Percentiles rank a stretch among this genome's conserved stretches.
Conservation (phyloP, 2,113 vertebrate genomes). For the Corydoras maculifer region DNA sequence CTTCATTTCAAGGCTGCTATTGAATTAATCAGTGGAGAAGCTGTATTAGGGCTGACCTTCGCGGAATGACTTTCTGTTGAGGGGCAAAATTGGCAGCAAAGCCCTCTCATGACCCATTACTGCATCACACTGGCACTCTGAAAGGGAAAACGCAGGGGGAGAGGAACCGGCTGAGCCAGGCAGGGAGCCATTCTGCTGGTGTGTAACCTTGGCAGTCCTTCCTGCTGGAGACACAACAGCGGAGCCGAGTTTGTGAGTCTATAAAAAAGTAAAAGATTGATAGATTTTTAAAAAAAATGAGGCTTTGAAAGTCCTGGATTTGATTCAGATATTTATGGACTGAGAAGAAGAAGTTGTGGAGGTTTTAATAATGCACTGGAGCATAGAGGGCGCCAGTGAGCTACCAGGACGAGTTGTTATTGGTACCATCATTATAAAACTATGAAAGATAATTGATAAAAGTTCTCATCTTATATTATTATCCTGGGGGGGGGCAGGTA, state of each 20-base stretch:
- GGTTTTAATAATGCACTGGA: neutral
- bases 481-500: too few species aligned
- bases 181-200: conserved; percentile 10
- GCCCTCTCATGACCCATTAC: conserved; percentile 41
- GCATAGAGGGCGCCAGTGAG: neutral
- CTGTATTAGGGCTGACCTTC: conserved; percentile 55
- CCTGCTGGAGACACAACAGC: conserved; percentile 1
- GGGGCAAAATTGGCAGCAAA: neutral
- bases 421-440: neutral
- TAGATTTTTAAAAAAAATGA: neutral
- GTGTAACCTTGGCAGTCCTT: conserved; percentile 35
- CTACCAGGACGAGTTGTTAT: neutral
- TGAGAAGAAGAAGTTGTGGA: neutral
- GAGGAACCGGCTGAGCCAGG: conserved; percentile 29
- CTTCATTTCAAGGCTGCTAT: conserved; percentile 64
- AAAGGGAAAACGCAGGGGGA: conserved; percentile 23
- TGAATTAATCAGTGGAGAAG: conserved; percentile 60
- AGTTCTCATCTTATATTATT: too few species aligned
- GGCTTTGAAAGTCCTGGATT: neutral
- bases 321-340: neutral
- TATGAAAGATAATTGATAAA: too few species aligned
- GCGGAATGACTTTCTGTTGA: conserved; percentile 43
- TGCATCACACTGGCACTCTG: conserved; percentile 4
- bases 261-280: neutral
- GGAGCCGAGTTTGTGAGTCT: neutral